Evolutionary conservation across 2,113 vertebrate species (phyloP), one percentile per base, ranked within the genome.

Genomic region (Zapus hudsonius): DNA sequence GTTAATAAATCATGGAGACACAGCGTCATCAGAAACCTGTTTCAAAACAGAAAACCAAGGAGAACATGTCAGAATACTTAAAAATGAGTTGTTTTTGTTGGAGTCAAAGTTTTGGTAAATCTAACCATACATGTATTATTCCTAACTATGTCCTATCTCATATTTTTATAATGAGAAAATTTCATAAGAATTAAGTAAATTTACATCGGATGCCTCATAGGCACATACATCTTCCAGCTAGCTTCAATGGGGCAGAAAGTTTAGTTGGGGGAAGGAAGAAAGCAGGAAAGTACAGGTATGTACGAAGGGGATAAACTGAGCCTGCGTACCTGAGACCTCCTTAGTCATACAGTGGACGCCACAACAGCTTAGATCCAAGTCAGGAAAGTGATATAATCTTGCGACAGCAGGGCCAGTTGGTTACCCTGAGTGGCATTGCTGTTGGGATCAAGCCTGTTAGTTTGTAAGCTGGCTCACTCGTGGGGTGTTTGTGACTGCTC

Each of bases 21-120:
- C 74, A 5, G 79, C 52, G 31, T 57, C 55, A 66, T 44, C 36
- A 88, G 73, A 22, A 87, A 2, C 7, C 59, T 92, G 75, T 64
- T 47, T 86, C 47, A 33, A 66, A 76, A 69, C 40, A 91, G 89
- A 91, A 66, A 78, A 74, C 40, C 29, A 59, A 61, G 16, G 78
- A 70, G 36, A 42, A 64, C 11, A 29, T 36, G 81, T 92, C n/a
- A 90, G 70, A 59, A 70, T 70, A 19, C 42, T 64, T 57, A 75
- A 70, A 92, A 84, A 67, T 61, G 22, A 76, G 20, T 52, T 10
- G 52, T 8, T 52, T 52, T 52, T 52, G 12, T 47, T 47, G 7
- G 72, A 38, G 63, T 88, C 93, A 36, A n/a, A n/a, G 6, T 76
- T 89, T 78, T 81, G 61, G 79, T 52, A 84, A 95, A 55, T 16